These are phyloP conservation scores for Axea sp. DNA, from an alignment of 2,888 invertebrate species.

Conservation along the genomic window DNA sequence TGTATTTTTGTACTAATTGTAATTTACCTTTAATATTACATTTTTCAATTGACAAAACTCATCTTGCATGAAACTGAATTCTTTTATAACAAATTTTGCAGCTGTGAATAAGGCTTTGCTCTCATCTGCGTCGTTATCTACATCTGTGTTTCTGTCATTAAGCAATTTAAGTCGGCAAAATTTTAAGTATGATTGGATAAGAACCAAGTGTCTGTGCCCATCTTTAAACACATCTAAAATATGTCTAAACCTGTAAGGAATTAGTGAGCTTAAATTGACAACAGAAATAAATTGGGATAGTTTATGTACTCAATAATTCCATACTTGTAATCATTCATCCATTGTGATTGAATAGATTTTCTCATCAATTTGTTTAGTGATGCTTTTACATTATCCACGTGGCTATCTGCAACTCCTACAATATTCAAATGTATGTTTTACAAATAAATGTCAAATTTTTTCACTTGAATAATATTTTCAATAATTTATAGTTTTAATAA, in stretches of 20 bases:
- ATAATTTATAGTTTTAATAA: too few relatives aligned
- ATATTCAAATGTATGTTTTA: background rate
- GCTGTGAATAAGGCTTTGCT: slow-evolving; percentile 38
- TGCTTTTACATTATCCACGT: background rate
- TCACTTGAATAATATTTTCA: background rate
- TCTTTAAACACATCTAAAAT: slow-evolving; percentile 35
- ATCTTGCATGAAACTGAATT: slow-evolving; percentile 25
- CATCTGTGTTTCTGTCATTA: background rate
- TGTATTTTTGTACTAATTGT: background rate
- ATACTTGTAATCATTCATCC: slow-evolving; percentile 80
- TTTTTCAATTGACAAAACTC: slow-evolving; percentile 21
- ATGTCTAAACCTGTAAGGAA: slow-evolving; percentile 49
- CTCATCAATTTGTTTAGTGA: slow-evolving; percentile 16
- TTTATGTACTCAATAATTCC: slow-evolving; percentile 55
- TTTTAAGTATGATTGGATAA: slow-evolving; percentile 5
- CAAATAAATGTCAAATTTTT: too few relatives aligned
- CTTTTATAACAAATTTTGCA: slow-evolving; percentile 13
- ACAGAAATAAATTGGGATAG: background rate
- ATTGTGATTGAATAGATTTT: background rate
- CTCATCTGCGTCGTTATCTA: slow-evolving; percentile 20
- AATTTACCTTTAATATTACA: slow-evolving; percentile 26
- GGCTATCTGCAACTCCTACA: slow-evolving; percentile 20
- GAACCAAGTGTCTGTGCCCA: slow-evolving; percentile 1
- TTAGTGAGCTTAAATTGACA: slow-evolving; percentile 44
- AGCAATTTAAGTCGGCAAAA: background rate